Evolutionary conservation across 2,113 vertebrate species (phyloP), one percentile per base, ranked within the genome.

Genomic region (Cairina moschata): DNA sequence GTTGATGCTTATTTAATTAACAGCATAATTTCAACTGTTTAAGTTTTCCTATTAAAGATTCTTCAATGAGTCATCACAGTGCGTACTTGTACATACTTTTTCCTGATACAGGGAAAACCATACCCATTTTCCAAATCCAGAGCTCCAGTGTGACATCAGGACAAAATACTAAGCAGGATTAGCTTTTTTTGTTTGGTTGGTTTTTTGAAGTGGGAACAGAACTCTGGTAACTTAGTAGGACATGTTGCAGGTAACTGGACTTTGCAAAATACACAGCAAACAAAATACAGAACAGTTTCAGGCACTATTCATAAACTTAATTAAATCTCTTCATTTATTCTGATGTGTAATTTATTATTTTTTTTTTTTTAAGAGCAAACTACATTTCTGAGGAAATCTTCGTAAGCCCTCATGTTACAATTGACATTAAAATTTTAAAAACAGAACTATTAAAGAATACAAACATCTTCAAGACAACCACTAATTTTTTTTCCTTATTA

Each of bases 1-100:
- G 9, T 59, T 65, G 40, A 80, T 36, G 50, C 6, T 85, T 89
- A 69, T 74, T 91, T 94, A 93, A 92, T 78, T 92, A 91, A 68
- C 18, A 62, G 38, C 14, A 66, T 66, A 83, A 85, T 58, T 76
- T 83, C 2, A 1, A 73, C 62, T 73, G 36, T 36, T 58, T 31
- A 85, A 60, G 10, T 67, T 91, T 58, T 69, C 40, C 67, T 9
- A 1, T 77, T 76, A 77, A 62, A 78, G 63, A 77, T 38, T 93
- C 18, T 73, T 83, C 50, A 91, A 34, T 20, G 88, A 94, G 46
- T 55, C 79, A 88, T 36, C 34, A 54, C 4, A 32, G 29, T 8
- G 13, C 22, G 7, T 67, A 77, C 31, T 77, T 63, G 11, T 16
- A 58, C 29, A 58, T 17, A 42, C 46, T 22, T 77, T 40, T 77